Evolutionary conservation across 2,888 invertebrate species (phyloP).

Genomic region (Trissonchulus latispiculum): DNA sequence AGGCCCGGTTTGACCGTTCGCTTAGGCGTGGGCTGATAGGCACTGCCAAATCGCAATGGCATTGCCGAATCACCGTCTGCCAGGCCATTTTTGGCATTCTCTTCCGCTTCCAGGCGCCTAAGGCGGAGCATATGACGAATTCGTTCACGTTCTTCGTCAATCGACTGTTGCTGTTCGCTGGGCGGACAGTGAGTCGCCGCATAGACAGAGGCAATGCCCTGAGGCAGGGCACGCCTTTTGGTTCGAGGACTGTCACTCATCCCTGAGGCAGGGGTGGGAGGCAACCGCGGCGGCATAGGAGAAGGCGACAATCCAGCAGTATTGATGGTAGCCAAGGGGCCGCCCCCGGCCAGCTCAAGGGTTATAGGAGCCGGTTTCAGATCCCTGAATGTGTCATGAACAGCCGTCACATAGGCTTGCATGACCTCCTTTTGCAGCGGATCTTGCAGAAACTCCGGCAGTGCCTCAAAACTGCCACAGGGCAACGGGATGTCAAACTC

Average conservation of each 20-base stretch:
- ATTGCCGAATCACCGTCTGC: no score
- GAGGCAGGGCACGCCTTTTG: not conserved
- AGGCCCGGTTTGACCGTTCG: constrained; percentile 27
- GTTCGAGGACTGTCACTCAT: constrained; percentile 19
- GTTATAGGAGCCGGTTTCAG: not conserved
- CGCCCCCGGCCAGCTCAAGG: not conserved
- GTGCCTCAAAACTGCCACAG: not conserved
- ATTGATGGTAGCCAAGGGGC: not conserved
- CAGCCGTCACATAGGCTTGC: not conserved
- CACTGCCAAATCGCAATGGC: no score
- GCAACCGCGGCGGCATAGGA: not conserved
- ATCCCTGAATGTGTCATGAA: not conserved
- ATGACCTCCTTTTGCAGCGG: constrained; percentile 14
- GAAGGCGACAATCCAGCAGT: not conserved
- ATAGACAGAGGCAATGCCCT: not conserved
- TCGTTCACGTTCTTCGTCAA: not conserved
- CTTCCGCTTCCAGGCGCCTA: constrained; percentile 1
- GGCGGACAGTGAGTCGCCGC: constrained; percentile 6
- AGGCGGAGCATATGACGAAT: constrained; percentile 3
- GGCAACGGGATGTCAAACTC: constrained; percentile 25
- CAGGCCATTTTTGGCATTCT: not conserved
- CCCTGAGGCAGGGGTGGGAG: not conserved
- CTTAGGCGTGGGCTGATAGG: not conserved
- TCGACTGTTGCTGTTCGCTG: not conserved
- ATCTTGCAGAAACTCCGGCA: constrained; percentile 1